These are phyloP conservation scores for Callosobruchus maculatus DNA, from an alignment of 2,888 invertebrate genomes.

Conservation along the genomic window DNA sequence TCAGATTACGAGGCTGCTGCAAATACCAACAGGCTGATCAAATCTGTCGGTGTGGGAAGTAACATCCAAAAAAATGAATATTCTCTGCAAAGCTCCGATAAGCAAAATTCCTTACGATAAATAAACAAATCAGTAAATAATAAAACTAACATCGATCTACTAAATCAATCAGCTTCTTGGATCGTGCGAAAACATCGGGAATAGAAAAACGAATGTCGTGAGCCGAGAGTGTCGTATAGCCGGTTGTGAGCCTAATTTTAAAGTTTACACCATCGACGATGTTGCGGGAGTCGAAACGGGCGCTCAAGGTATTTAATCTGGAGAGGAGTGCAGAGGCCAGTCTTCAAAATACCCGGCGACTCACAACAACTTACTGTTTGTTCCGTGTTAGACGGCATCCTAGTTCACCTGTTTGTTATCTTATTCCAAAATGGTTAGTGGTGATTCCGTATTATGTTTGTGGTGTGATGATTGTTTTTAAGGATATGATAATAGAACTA, in stretches of 20 bases:
- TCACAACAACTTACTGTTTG: constrained; percentile 8
- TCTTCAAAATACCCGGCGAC: constrained; percentile 17
- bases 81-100: too few relatives aligned
- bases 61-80: too few relatives aligned
- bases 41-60: too few relatives aligned
- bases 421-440: constrained; percentile 17
- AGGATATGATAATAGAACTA: background rate
- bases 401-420: background rate
- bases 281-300: constrained; percentile 15
- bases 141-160: too few relatives aligned
- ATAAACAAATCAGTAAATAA: too few relatives aligned
- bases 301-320: constrained; percentile 24
- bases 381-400: background rate
- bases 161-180: too few relatives aligned
- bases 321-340: constrained; percentile 18
- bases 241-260: constrained; percentile 18
- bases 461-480: background rate
- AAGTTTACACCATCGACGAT: constrained; percentile 20
- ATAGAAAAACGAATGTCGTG: background rate
- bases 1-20: too few relatives aligned
- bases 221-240: constrained; percentile 5
- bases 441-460: background rate
- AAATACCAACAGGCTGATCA: too few relatives aligned
- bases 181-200: too few relatives aligned
- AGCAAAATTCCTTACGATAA: too few relatives aligned